Evolutionary conservation across 2,113 vertebrate species (phyloP).

Genomic region (Paralichthys olivaceus): DNA sequence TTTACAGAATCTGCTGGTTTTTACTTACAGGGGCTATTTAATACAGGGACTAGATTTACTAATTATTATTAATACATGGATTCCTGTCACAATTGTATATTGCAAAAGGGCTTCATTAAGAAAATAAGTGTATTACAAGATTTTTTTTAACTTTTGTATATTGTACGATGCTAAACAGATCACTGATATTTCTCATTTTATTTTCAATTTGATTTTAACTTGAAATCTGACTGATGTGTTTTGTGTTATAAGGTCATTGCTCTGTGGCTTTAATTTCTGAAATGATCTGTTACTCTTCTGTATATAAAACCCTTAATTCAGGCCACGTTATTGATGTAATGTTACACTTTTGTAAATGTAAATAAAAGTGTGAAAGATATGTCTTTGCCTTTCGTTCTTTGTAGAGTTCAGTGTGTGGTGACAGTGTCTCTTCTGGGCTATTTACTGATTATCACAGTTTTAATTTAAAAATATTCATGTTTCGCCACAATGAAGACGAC

Average conservation of each 20-base stretch:
- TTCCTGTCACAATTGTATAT: constrained; percentile 6
- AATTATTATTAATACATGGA: not conserved
- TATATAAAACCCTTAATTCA: constrained; percentile 27
- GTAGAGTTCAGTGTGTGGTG: not conserved
- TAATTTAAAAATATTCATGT: too few species aligned
- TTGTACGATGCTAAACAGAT: constrained; percentile 11
- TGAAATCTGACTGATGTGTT: constrained; percentile 6
- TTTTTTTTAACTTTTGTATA: constrained; percentile 11
- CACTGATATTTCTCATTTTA: not conserved
- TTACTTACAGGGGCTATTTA: too few species aligned
- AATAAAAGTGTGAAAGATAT: constrained; percentile 54
- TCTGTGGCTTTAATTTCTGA: constrained; percentile 33
- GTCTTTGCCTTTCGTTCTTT: constrained; percentile 1
- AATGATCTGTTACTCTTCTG: constrained; percentile 31
- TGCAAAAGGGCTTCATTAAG: not conserved
- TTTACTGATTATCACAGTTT: too few species aligned
- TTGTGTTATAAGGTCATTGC: constrained; percentile 10
- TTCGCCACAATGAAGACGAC: too few species aligned
- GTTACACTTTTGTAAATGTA: constrained; percentile 19
- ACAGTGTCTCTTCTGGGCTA: not conserved
- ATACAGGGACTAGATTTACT: too few species aligned
- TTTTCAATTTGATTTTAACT: not conserved
- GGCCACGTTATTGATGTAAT: constrained; percentile 14
- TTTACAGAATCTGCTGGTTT: not conserved
- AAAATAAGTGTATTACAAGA: not conserved